Evolutionary conservation across 35 echinoderm and acorn worm genomes (phyloP).

Genomic region (Amphiura filiformis): DNA sequence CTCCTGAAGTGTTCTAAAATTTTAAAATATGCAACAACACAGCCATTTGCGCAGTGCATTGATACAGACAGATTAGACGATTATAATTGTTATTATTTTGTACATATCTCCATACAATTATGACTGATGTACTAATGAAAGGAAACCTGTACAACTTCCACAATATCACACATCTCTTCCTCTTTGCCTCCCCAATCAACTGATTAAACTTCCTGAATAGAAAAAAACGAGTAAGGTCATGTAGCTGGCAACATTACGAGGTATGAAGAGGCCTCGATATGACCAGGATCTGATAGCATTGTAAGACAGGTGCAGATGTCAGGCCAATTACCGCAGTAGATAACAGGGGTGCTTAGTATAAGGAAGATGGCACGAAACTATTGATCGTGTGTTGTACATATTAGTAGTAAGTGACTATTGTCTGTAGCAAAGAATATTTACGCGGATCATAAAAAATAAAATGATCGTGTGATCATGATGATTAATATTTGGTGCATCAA

Average conservation of each 20-base stretch:
- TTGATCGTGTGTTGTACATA: neutral
- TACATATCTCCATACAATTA: too few relatives aligned
- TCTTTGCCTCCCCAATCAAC: neutral
- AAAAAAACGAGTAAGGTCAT: neutral
- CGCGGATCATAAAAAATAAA: too few relatives aligned
- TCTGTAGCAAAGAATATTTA: too few relatives aligned
- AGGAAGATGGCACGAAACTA: neutral
- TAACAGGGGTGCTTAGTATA: neutral
- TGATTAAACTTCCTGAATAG: constrained; percentile 6
- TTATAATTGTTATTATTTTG: too few relatives aligned
- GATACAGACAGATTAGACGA: too few relatives aligned
- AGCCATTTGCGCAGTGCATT: too few relatives aligned
- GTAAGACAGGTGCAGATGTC: neutral
- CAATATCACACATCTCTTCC: neutral
- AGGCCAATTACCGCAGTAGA: neutral
- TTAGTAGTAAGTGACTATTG: too few relatives aligned
- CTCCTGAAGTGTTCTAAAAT: too few relatives aligned
- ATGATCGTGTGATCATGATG: too few relatives aligned
- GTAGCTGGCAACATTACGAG: neutral
- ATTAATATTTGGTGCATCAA: too few relatives aligned
- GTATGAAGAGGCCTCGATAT: neutral
- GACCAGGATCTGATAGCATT: neutral
- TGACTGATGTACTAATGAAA: neutral
- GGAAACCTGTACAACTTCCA: constrained; percentile 7
- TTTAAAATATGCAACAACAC: too few relatives aligned